Base-by-base conservation (phyloP, 1,140 invertebrate species). In the Orchesella cincta region DNA sequence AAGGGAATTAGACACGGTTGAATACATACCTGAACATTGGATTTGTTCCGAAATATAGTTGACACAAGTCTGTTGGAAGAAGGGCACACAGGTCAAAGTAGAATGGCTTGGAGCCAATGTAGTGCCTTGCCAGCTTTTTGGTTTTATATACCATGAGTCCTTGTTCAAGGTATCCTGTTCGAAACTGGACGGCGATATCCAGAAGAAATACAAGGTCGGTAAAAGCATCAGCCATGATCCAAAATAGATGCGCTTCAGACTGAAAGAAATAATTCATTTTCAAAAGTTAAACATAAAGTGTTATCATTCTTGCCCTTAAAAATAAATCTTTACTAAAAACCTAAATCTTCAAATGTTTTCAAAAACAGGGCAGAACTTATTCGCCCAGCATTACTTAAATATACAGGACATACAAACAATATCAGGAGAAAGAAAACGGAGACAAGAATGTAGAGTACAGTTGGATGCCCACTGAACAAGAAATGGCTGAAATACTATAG, bases 81-180 rank as follows among this genome's bases (percentile, higher is more conserved):
- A 98, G 86, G 20, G 93, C 90, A 1, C 91, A 85, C 46, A 97
- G 86, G 85, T 98, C 96, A 75, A 97, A 85, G n/a, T 94, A 86
- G 83, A 98, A 97, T 73, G 91, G 89, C 80, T 90, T 91, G 33
- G 95, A 96, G 64, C 90, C 89, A 51, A 95, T 86, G 85, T 98
- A 98, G 83, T 97, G 95, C 67, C 90, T 90, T 33, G 94, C 93
- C 52, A 98, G 86, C 84, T 97, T 97, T 83, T 90, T 92, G 71
- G 91, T 92, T 84, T 98, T 93, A 86, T 96, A 97, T 12, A 94
- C 94, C 91, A 97, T 95, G 8, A 97, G 88, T 18, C 95, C 96
- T 85, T 97, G 94, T 85, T 98, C 95, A 76, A 98, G 87, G 84
- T 97, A 98, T n/a, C 95, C 95, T 34, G 96, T 98, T 64, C 96